Evolutionary conservation across 2,888 invertebrate genomes (phyloP), one percentile per base, ranked within the genome.

Genomic region (Homarus gammarus): DNA sequence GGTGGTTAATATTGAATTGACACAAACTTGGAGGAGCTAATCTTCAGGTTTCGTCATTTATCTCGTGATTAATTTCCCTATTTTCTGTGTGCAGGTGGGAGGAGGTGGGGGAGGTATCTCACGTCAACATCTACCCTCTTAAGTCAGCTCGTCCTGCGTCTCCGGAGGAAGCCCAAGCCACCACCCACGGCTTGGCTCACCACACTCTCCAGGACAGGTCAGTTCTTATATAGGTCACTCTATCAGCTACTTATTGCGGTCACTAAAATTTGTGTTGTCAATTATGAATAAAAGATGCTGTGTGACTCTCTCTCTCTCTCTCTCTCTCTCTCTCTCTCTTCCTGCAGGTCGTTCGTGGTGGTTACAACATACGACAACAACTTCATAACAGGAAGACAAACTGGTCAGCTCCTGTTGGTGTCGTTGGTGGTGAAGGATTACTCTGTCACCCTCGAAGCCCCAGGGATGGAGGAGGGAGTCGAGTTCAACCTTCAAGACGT

Each of bases 21-120:
- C 15, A 12, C 15, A 0, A 12, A 8, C 49, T 49, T 1, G 49
- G 49, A 12, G 1, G 49, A 1, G 0, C 15, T 15, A 49, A 8
- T 49, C 8, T 1, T 0, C 49, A 8, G 15, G 15, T 1, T 49
- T 49, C 15, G 49, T 49, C 8, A 12, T 49, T 49, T 49, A 1
- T 49, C 15, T 49, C 15, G 49, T 49, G 15, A 12, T 49, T 49
- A 49, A 49, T 1, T 31, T 10, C 73, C 22, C 44, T 1, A 1
- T 15, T 56, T 56, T 6, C 31, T 10, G n/a, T 31, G 49, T n/a
- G 27, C 75, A 87, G 81, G 61, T 87, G 87, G 87, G 82, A 75
- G 73, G 87, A 87, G 70, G 86, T 78, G 12, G 82, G 82, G 1
- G 36, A 56, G 33, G 87, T 87, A 33, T 22, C 36, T 0, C 72